These are phyloP conservation scores for Ploceus nigricollis DNA, from an alignment of 2,113 vertebrate genomes.

Conservation along the genomic window DNA sequence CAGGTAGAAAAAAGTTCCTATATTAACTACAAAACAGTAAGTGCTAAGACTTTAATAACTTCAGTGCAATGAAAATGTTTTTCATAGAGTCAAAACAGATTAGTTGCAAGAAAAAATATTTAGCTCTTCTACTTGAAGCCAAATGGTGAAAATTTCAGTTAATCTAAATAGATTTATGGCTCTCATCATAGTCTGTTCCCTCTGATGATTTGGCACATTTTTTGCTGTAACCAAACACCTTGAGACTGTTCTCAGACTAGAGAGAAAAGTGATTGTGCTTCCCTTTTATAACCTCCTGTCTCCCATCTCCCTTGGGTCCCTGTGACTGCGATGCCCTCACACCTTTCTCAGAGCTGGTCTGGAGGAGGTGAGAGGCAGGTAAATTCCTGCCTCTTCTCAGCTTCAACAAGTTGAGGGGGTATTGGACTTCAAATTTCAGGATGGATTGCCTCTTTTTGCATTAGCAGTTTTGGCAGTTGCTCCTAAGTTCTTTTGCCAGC, in stretches of 20 bases:
- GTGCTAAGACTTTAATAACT: constrained; percentile 69
- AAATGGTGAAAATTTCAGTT: constrained; percentile 48
- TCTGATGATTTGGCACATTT: constrained; percentile 14
- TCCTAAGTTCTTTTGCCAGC: constrained; percentile 36
- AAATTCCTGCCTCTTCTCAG: neutral
- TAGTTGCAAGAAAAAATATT: constrained; percentile 59
- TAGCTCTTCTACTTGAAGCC: constrained; percentile 16
- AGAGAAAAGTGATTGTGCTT: neutral
- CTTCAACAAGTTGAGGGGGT: neutral
- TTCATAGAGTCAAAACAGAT: constrained; percentile 62
- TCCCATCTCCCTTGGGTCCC: neutral
- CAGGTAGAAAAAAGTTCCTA: neutral
- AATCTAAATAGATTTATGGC: constrained; percentile 54
- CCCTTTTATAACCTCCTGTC: neutral
- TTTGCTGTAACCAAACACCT: constrained; percentile 23
- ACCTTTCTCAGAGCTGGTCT: fast-evolving
- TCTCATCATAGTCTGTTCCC: constrained; percentile 3
- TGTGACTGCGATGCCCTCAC: fast-evolving
- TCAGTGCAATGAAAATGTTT: constrained; percentile 60
- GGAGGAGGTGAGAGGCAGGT: fast-evolving
- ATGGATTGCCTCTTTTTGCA: neutral
- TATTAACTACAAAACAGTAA: constrained; percentile 60
- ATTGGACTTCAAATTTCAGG: neutral
- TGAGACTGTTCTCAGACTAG: neutral
- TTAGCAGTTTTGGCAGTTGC: constrained; percentile 64